Evolutionary conservation across 2,888 invertebrate genomes (phyloP), one percentile per base, ranked within the genome.

Genomic region (Smittia sp.): DNA sequence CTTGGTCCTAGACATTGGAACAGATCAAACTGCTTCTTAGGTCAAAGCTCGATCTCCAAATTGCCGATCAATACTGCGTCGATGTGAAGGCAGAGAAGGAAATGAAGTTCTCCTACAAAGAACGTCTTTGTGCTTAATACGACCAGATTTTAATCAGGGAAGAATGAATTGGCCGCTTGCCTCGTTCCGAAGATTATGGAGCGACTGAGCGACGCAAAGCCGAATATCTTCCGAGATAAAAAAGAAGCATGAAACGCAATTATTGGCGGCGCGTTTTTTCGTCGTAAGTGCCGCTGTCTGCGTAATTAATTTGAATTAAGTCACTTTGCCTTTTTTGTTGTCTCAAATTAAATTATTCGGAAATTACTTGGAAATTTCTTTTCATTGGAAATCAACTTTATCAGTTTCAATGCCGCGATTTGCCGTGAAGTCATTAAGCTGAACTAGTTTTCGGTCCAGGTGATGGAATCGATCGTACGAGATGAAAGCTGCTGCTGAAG

Each of bases 241-340:
- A 46, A 38, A 38, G 38, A 38, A 46, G 46, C 46, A 46, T 46
- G 46, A 46, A 46, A 46, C 46, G 46, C 11, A 46, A 46, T 46
- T 46, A 46, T 11, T 46, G 46, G 3, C 46, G 46, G 46, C 46
- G 46, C 15, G 46, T 15, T 46, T 15, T n/a, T 15, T 46, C 15
- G n/a, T 46, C 11, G 11, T 6, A 38, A 38, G 7, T 38, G 38
- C 38, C 38, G 38, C 38, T 38, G 38, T 32, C 32, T 32, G 32
- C 32, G 46, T 46, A 46, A 46, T 46, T 15, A 46, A 46, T 46
- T 46, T 2, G 46, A 15, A 46, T 46, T 46, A 15, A 11, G 11
- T 46, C 46, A 46, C 38, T 38, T 38, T 38, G n/a, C n/a, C n/a
- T 32, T 32, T 32, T 46, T 46, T 46, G 46, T 11, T 46, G 15